These are phyloP conservation scores for Himalopsyche japonica DNA, from an alignment of 2,888 invertebrate species.

Conservation along the genomic window DNA sequence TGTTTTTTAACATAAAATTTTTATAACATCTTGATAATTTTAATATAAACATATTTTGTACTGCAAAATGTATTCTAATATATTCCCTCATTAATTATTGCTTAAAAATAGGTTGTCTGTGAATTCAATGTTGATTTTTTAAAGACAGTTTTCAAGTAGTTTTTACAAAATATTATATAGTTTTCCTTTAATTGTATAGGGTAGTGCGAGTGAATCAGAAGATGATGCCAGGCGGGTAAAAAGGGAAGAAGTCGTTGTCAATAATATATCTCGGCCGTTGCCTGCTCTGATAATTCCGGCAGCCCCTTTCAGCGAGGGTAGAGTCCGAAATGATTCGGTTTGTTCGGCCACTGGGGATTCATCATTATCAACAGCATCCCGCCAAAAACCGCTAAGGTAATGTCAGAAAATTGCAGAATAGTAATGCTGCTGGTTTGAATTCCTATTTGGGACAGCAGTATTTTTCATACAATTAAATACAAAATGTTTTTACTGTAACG, in stretches of 20 bases:
- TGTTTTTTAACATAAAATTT: too few relatives aligned
- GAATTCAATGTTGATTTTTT: too few relatives aligned
- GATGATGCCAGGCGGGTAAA: conserved; percentile 56
- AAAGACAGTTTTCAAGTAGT: too few relatives aligned
- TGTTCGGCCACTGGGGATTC: neutral
- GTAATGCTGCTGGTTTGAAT: neutral
- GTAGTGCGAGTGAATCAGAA: conserved; percentile 71
- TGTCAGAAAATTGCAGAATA: too few relatives aligned
- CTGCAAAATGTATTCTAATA: too few relatives aligned
- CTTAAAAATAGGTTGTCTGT: too few relatives aligned
- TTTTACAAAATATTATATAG: neutral
- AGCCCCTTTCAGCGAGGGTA: conserved; percentile 45
- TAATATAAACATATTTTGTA: too few relatives aligned
- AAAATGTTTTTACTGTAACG: too few relatives aligned
- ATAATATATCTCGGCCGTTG: neutral
- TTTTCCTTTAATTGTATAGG: conserved; percentile 44
- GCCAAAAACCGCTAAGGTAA: conserved; percentile 7
- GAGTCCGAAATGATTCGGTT: neutral
- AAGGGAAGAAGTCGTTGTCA: conserved; percentile 43
- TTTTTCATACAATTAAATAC: too few relatives aligned
- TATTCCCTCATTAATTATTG: too few relatives aligned
- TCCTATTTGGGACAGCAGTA: neutral
- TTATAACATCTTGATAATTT: too few relatives aligned
- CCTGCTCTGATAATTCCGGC: neutral
- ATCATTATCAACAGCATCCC: neutral